Conservation (phyloP, 1,140 invertebrate genomes). For the Drosophila repletoides region DNA sequence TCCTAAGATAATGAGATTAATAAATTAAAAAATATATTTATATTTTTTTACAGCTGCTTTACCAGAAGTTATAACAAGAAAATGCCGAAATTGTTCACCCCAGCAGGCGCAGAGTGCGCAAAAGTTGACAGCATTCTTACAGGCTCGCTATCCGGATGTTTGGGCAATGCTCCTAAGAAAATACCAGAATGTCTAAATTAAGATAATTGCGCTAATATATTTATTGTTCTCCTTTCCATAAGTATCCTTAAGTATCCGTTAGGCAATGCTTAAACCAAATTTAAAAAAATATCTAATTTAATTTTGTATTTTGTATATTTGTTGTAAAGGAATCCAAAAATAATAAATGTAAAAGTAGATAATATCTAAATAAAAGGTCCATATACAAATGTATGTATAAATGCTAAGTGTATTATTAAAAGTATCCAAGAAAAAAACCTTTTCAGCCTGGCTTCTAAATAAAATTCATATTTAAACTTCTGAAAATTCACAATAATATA, state of each 20-base stretch:
- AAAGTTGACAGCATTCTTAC: slow-evolving; percentile 83
- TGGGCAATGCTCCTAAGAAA: slow-evolving; percentile 83
- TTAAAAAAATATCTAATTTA: not conserved
- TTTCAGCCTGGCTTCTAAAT: no score
- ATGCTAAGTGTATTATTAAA: no score
- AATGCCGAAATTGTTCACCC: slow-evolving; percentile 83
- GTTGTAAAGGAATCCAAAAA: not conserved
- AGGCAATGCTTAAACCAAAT: slow-evolving; percentile 31
- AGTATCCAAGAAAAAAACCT: no score
- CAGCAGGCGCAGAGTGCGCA: slow-evolving; percentile 83
- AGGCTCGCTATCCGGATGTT: slow-evolving; percentile 83
- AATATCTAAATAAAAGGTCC: slow-evolving; percentile 1
- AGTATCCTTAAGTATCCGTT: not conserved
- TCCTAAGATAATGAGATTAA: no score
- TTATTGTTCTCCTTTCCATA: slow-evolving; percentile 2
- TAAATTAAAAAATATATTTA: not conserved
- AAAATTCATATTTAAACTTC: no score
- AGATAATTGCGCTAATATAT: slow-evolving; percentile 4
- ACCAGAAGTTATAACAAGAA: slow-evolving; percentile 83
- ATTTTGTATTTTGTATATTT: slow-evolving; percentile 17
- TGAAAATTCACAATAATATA: no score
- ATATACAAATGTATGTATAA: no score
- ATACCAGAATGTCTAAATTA: slow-evolving; percentile 74
- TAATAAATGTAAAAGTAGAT: no score
- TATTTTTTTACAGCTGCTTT: slow-evolving; percentile 83